These are phyloP conservation scores for Acleris cristana DNA, from an alignment of 2,888 invertebrate species.

Conservation along the genomic window DNA sequence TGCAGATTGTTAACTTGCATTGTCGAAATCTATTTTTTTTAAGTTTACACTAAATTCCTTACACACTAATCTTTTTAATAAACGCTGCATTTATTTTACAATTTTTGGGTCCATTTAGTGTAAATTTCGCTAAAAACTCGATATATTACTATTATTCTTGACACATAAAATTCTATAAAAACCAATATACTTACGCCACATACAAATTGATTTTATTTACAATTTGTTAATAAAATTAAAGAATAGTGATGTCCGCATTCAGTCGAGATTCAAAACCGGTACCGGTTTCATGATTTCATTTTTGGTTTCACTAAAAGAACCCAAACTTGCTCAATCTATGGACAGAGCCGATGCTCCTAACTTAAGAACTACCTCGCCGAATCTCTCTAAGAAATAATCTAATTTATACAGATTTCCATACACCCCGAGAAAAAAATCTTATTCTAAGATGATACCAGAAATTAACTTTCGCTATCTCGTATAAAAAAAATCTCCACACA, in stretches of 20 bases:
- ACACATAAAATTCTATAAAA: slow-evolving; percentile 46
- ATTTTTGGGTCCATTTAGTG: slow-evolving; percentile 73
- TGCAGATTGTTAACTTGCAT: slow-evolving; percentile 51
- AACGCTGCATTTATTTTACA: slow-evolving; percentile 67
- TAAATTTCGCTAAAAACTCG: slow-evolving; percentile 55
- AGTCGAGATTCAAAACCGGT: slow-evolving; percentile 64
- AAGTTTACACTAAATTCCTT: slow-evolving; percentile 61
- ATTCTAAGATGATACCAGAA: slow-evolving; percentile 66
- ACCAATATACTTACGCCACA: slow-evolving; percentile 46
- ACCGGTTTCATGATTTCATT: slow-evolving; percentile 39
- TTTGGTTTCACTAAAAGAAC: slow-evolving; percentile 55
- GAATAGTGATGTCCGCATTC: slow-evolving; percentile 46
- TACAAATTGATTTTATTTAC: slow-evolving; percentile 72
- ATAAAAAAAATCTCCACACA: slow-evolving; percentile 28
- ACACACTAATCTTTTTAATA: slow-evolving; percentile 59
- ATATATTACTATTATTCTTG: slow-evolving; percentile 45
- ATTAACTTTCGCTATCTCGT: slow-evolving; percentile 25
- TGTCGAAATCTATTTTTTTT: slow-evolving; percentile 58
- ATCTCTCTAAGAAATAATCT: slow-evolving; percentile 74
- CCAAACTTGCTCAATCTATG: slow-evolving; percentile 69
- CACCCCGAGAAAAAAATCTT: slow-evolving; percentile 71
- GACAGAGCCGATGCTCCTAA: slow-evolving; percentile 63
- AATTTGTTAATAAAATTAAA: slow-evolving; percentile 47
- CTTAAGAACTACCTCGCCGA: slow-evolving; percentile 66
- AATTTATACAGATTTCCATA: slow-evolving; percentile 81